Base-by-base conservation (phyloP, 2,113 vertebrate genomes). In the Sapayoa aenigma region DNA sequence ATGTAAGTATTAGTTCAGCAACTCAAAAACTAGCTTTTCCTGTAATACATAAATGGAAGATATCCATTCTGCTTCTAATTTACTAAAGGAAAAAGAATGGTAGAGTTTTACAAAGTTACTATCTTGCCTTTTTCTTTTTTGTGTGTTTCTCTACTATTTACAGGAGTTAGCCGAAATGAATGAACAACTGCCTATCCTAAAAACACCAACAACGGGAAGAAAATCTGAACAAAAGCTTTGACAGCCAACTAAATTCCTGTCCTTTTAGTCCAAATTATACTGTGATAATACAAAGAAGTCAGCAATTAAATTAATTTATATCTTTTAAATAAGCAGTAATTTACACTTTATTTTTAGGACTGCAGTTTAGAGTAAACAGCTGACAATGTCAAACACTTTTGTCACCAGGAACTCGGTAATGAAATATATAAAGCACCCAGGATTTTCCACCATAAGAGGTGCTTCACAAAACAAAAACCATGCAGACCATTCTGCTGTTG, bases 221-320 rank as follows among this genome's bases (percentile, higher is more conserved):
- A 91, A 77, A 52, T 56, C 62, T 81, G 81, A 97, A 93, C 35
- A 95, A 87, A 92, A 78, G 33, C 41, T 87, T 84, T 44, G 52
- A 62, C 27, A 93, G 72, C 8, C 4, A 90, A 42, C 3, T 75
- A 42, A 69, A 93, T 73, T 77, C 24, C 37, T 78, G 22, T 75
- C 49, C 72, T 94, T 49, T 93, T n/a, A 69, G 56, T 55, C 33
- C 68, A 42, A 78, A 62, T 23, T 85, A 56, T 30, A 56, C 75
- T 91, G 81, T 15, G 50, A 53, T 50, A 69, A 83, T 68, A 86
- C 30, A 89, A 37, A 71, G 31, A 84, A 88, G n/a, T 49, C 90
- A 86, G 19, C 24, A 87, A 75, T 41, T 3, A 77, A 56, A 80
- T 56, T 27, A 30, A 7, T 37, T 33, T 33, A 16, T 62, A 20